Evolutionary conservation across 2,113 vertebrate species (phyloP).

Genomic region (Ahaetulla prasina): DNA sequence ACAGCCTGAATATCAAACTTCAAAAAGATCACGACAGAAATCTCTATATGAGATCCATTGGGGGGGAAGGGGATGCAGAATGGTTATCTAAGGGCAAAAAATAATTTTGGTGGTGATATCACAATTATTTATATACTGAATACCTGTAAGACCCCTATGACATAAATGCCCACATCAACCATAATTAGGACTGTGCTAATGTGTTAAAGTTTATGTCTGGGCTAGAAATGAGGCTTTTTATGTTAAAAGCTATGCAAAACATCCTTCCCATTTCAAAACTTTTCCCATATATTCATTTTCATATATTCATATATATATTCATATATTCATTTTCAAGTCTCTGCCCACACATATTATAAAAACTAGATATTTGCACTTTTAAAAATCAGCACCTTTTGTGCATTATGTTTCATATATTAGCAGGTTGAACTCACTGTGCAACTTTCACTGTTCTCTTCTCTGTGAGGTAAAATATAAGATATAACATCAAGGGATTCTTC

Average conservation of each 20-base stretch:
- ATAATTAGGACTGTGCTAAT: background rate
- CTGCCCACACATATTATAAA: background rate
- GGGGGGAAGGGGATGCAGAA: rapidly evolving
- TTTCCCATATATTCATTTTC: background rate
- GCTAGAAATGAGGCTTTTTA: background rate
- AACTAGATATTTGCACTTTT: background rate
- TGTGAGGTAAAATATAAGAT: constrained; percentile 88
- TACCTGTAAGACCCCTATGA: background rate
- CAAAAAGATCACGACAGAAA: background rate
- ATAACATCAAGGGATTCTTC: constrained; percentile 67
- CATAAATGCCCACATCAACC: background rate
- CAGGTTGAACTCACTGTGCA: constrained; percentile 78
- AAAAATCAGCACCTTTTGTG: background rate
- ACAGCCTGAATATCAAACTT: background rate
- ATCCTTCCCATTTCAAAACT: background rate
- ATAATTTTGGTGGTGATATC: background rate
- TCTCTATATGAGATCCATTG: background rate
- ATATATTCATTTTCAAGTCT: background rate
- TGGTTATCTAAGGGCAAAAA: background rate
- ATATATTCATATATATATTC: too few species aligned
- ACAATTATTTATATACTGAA: background rate
- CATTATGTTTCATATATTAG: background rate
- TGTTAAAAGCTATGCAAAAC: background rate
- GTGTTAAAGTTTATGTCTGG: background rate
- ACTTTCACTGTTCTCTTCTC: constrained; percentile 82